A percentile compares a stretch with the other conserved stretches of the same genome.
Conservation (phyloP, 1,140 invertebrate species). For the Meloidogyne chitwoodi region DNA sequence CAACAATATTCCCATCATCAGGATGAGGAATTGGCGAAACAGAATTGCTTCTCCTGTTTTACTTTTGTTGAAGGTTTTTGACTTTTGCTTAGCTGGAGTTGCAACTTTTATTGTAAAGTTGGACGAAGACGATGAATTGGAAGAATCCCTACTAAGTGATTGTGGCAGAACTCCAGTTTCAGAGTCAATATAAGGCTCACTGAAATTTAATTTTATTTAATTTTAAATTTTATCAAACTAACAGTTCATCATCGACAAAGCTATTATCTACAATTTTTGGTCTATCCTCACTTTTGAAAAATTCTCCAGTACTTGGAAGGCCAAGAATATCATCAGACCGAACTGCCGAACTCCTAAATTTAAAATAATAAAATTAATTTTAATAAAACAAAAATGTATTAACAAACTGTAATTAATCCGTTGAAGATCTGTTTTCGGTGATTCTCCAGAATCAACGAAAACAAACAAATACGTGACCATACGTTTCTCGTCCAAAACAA, state of each 20-base stretch:
- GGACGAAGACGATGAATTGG: not conserved
- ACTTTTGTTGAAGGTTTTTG: too few relatives aligned
- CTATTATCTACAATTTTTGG: not conserved
- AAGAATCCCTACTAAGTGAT: not conserved
- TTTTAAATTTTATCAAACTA: too few relatives aligned
- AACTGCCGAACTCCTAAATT: not conserved
- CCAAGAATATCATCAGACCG: not conserved
- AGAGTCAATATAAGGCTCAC: not conserved
- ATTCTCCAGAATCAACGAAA: constrained; percentile 39
- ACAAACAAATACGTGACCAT: constrained; percentile 42
- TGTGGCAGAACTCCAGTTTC: not conserved
- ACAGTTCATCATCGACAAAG: not conserved
- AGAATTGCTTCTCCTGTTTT: too few relatives aligned
- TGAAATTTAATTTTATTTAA: not conserved
- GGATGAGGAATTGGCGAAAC: too few relatives aligned
- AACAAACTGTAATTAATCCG: not conserved
- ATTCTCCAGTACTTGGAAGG: not conserved
- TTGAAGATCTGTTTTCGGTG: not conserved
- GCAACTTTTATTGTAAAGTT: not conserved
- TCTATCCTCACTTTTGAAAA: not conserved
- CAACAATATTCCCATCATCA: too few relatives aligned
- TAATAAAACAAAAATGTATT: not conserved
- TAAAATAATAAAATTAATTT: not conserved
- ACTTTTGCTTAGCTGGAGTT: too few relatives aligned
- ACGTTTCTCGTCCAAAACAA: constrained; percentile 28